Base-by-base conservation (phyloP, 1,140 invertebrate genomes). In the Drosophila baimaii region DNA sequence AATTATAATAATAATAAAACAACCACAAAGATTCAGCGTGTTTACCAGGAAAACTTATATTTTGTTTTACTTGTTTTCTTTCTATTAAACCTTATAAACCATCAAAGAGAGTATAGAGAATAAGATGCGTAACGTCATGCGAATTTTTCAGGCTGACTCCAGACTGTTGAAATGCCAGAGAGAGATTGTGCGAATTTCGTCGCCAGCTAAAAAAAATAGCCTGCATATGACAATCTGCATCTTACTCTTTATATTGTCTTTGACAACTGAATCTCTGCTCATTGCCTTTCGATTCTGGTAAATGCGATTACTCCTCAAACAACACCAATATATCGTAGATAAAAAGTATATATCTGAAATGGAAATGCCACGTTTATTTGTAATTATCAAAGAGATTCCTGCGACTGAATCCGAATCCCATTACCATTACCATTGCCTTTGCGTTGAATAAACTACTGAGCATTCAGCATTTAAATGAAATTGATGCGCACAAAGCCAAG, bases 391-490 rank as follows among this genome's bases (percentile, higher is more conserved):
- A 10, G 65, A 33, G 65, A 71, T 69, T 77, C 65, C 65, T 78
- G 68, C 55, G 68, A 71, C 51, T 71, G 68, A 71, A 62, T 71
- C 73, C 39, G 51, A 35, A 37, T 27, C 8, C 27, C 15, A n/a
- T 35, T 35, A 13, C 31, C 29, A 56, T 81, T 81, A 44, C 35
- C 49, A 79, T 79, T 68, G 49, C 49, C 61, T 66, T 75, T 70
- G 58, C 37, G 73, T 63, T 47, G 47, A 75, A 8, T 51, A 51
- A 46, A 25, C 37, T 63, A 63, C 51, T 52, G 46, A 82, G 61
- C 73, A 73, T 44, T 74, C 71, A 54, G 81, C 81, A 83, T 83
- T 83, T 83, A 86, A 78, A 63, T 64, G 72, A 88, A 79, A 83
- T 64, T 66, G 27, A 88, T 61, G 83, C 83, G 83, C 83, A 86